phyloP scores from a whole-genome alignment of 2,797 vertebrate species.

The Ceryle rudis region DNA sequence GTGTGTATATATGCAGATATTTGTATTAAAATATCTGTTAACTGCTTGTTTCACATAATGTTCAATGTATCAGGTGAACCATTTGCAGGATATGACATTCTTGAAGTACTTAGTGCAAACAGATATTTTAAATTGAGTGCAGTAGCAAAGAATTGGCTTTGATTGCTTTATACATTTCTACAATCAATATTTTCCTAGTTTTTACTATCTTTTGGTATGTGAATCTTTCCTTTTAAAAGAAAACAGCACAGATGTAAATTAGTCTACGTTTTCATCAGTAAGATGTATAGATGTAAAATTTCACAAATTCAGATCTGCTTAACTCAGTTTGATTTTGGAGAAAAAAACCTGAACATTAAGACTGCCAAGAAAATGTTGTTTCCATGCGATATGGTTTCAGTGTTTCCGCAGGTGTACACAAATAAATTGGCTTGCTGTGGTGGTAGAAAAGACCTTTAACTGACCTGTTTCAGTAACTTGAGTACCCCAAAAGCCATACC shows the following conservation, averaged over 20 bases:
- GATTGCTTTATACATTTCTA: background rate
- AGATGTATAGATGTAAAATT: background rate
- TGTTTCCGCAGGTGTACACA: background rate
- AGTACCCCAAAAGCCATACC: background rate
- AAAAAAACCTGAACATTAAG: background rate
- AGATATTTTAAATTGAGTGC: background rate
- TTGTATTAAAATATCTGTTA: background rate
- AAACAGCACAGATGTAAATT: background rate
- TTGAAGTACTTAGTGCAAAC: background rate
- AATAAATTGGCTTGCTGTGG: background rate
- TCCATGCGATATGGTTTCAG: background rate
- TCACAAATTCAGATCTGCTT: background rate
- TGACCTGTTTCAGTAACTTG: background rate
- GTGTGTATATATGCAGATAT: rapidly evolving
- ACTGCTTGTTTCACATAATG: background rate
- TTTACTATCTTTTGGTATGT: background rate
- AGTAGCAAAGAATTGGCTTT: background rate
- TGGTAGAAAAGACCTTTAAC: background rate
- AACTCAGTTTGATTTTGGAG: background rate
- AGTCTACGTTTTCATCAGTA: background rate
- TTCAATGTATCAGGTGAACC: background rate
- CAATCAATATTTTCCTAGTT: background rate
- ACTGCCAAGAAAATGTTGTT: background rate
- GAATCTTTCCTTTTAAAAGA: background rate
- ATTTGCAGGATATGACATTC: background rate